Base-by-base conservation (phyloP, 2,113 vertebrate species). In the Callipepla squamata region DNA sequence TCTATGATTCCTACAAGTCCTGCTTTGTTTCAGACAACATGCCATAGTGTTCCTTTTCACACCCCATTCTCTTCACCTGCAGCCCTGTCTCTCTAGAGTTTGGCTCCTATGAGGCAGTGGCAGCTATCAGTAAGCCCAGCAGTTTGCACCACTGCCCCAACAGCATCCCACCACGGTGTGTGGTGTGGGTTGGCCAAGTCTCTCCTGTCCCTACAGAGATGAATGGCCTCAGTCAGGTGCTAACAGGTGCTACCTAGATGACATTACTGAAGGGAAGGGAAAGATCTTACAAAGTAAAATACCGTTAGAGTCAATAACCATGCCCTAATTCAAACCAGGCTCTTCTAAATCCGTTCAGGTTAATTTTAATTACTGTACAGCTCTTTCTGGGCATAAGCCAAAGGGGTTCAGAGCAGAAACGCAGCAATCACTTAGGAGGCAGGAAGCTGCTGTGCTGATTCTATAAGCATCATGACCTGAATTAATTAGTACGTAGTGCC, bases 271-370 rank as follows among this genome's bases (percentile, higher is more conserved):
- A 92, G 63, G 22, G 59, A 75, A 80, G 38, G 25, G 62, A 78
- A 69, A 92, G 30, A 42, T 40, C 84, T 48, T 72, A 53, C 45
- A 53, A 77, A 96, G 44, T 14, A 72, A 59, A 87, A 79, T n/a
- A 28, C 63, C 76, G 30, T n/a, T 68, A 76, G 66, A 84, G 53
- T 77, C 87, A 93, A 83, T 66, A 80, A 85, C 30, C 47, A 61
- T 14, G 40, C 11, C 79, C 68, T 89, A 85, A 96, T 92, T 91
- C 80, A 93, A 95, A 91, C 32, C 63, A 93, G 84, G 32, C 53
- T 88, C 47, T n/a, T 90, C 81, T 62, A 85, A 83, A 93, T 79
- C 51, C 72, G 65, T 51, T 87, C 79, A 92, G 47, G 81, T 85
- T 91, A 91, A 72, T 88, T 80, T 93, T 92, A 94, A 88, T 95